phyloP scores from a whole-genome alignment of 2,113 vertebrate species.

The Orycteropus afer region DNA sequence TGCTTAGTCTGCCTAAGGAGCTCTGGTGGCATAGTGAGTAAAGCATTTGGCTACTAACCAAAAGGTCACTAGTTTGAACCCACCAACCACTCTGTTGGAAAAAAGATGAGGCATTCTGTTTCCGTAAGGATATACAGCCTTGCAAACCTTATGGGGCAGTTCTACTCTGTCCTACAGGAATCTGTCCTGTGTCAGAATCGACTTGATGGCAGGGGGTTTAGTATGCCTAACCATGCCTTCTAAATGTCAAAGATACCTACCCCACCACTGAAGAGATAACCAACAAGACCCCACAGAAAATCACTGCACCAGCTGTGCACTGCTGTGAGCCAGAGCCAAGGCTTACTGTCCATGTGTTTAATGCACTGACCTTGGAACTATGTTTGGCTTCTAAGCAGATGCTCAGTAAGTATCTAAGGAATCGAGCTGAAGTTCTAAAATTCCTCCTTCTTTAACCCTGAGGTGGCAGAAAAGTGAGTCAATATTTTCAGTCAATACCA shows the following conservation, averaged over 20 bases:
- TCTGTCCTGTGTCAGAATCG: too few relatives aligned
- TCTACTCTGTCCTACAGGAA: too few relatives aligned
- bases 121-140: too few relatives aligned
- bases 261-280: too few relatives aligned
- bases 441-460: not conserved
- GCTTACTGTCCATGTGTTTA: not conserved
- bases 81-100: too few relatives aligned
- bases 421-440: not conserved
- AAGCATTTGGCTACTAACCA: too few relatives aligned
- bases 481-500: conserved; percentile 32
- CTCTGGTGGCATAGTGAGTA: too few relatives aligned
- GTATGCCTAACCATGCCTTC: not conserved
- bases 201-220: too few relatives aligned
- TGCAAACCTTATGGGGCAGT: too few relatives aligned
- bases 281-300: not conserved
- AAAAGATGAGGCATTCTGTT: too few relatives aligned
- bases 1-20: not conserved
- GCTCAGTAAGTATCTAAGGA: not conserved
- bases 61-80: too few relatives aligned
- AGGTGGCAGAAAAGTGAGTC: conserved; percentile 18
- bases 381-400: not conserved
- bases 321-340: not conserved
- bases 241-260: not conserved
- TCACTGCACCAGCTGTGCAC: not conserved
- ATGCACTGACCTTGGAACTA: not conserved